A percentile compares a stretch with the other conserved stretches of the same genome.
Evolutionary conservation across 2,113 vertebrate species (phyloP).

Genomic region (Aptenodytes forsteri): DNA sequence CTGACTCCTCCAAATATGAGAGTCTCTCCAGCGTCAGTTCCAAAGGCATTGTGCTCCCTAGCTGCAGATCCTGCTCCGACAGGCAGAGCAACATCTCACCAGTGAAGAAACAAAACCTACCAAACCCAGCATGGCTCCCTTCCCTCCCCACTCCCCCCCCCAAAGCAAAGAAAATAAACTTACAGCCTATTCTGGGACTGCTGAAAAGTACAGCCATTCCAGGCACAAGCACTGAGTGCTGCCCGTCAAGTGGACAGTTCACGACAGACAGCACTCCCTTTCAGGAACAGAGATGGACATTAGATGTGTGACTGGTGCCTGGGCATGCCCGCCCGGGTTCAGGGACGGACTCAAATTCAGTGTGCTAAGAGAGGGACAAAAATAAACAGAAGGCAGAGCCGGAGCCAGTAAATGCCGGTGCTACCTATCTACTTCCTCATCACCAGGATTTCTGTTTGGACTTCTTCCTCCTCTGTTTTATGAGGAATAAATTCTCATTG

Average conservation of each 20-base stretch:
- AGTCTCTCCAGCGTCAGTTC: neutral
- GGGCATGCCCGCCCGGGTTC: neutral
- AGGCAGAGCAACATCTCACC: neutral
- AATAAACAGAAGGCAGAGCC: neutral
- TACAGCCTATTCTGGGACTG: neutral
- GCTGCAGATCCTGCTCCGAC: neutral
- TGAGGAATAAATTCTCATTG: slow-evolving; percentile 72
- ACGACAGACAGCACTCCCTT: neutral
- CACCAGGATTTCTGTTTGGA: slow-evolving; percentile 48
- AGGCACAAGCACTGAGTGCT: neutral
- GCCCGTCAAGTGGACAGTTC: neutral
- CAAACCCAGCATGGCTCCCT: neutral
- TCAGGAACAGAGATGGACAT: neutral
- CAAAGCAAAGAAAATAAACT: neutral
- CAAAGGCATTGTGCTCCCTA: neutral
- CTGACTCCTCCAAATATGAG: accelerated
- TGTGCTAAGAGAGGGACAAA: neutral
- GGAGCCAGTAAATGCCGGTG: neutral
- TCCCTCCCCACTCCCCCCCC: neutral
- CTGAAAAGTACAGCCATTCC: neutral
- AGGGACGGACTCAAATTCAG: neutral
- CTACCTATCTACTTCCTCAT: neutral
- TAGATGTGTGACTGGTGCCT: neutral
- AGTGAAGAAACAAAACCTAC: neutral
- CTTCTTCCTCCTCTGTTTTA: slow-evolving; percentile 77